Percentiles rank a stretch among this genome's conserved stretches.
phyloP scores from a whole-genome alignment of 2,888 invertebrate species.

The Amphipyra tragopoginis region DNA sequence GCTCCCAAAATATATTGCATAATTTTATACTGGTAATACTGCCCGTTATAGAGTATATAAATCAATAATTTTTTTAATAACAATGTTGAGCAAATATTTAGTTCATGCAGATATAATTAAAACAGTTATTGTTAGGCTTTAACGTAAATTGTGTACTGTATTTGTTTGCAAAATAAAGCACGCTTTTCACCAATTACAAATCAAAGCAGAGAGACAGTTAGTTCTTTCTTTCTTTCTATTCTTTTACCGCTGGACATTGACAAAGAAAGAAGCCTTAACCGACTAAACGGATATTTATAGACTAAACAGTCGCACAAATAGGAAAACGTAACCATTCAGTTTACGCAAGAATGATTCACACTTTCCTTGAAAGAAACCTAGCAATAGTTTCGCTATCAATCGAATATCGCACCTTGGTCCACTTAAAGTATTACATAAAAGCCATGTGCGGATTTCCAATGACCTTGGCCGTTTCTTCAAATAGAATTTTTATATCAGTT shows the following conservation, averaged over 20 bases:
- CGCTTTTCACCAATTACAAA: no score
- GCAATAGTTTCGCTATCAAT: constrained; percentile 52
- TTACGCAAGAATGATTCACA: constrained; percentile 60
- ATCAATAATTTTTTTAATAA: no score
- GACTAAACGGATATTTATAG: not conserved
- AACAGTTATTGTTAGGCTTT: no score
- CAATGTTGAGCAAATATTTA: no score
- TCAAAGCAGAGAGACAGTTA: no score
- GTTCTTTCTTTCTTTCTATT: not conserved
- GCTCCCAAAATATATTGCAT: constrained; percentile 31
- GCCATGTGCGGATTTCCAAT: constrained; percentile 40
- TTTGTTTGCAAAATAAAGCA: no score
- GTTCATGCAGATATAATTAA: no score
- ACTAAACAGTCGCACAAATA: constrained; percentile 27
- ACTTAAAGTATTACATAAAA: constrained; percentile 57
- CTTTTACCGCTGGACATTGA: not conserved
- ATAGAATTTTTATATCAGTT: constrained; percentile 25
- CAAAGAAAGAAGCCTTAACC: not conserved
- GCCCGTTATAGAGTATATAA: no score
- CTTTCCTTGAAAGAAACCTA: constrained; percentile 59
- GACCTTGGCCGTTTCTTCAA: constrained; percentile 42
- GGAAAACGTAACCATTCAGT: constrained; percentile 30
- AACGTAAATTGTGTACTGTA: no score
- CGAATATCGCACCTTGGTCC: constrained; percentile 55
- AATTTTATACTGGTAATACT: constrained; percentile 1